Base-by-base conservation (phyloP, 1,140 invertebrate species). In the Cotesia glomerata region DNA sequence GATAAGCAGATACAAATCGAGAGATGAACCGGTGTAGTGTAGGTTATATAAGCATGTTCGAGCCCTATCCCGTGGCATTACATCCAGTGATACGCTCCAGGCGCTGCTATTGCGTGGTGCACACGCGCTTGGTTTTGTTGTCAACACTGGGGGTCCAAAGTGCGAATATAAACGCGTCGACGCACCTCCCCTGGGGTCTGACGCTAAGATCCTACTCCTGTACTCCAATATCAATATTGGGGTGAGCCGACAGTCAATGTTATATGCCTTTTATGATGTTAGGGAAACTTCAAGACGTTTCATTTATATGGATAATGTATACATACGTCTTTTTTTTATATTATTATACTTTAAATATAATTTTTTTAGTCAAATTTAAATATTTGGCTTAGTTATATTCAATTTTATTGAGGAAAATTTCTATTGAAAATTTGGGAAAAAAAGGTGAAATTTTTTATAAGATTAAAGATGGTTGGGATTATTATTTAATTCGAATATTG, bases 111-210 rank as follows among this genome's bases (percentile, higher is more conserved):
- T 35, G 14, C 67, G 51, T 32, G 52, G 34, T n/a, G 49, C 26
- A 66, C 51, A 72, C 34, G 34, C n/a, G 52, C 34, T 58, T 36
- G 62, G 9, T 64, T n/a, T 54, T 34, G 18, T 16, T 68, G 71
- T 56, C 69, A 68, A 61, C 45, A 66, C 67, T 64, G 73, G 75
- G 79, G 77, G 75, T 74, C 69, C 71, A 76, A 80, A 86, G 83
- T 84, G 82, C 81, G 84, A 85, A 85, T 84, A 85, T 85, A 85
- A 86, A 86, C 85, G 84, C 81, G 81, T 80, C 78, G 80, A 74
- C 80, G 78, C 79, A 72, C 69, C 71, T 77, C 77, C 79, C 78
- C 61, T 72, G 45, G 73, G 77, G 78, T 75, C 75, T 52, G 74
- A 64, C 69, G 56, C 62, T 78, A 82, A 85, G 80, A 82, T 83